phyloP scores from a whole-genome alignment of 2,888 invertebrate species.

The Hybos culiciformis region DNA sequence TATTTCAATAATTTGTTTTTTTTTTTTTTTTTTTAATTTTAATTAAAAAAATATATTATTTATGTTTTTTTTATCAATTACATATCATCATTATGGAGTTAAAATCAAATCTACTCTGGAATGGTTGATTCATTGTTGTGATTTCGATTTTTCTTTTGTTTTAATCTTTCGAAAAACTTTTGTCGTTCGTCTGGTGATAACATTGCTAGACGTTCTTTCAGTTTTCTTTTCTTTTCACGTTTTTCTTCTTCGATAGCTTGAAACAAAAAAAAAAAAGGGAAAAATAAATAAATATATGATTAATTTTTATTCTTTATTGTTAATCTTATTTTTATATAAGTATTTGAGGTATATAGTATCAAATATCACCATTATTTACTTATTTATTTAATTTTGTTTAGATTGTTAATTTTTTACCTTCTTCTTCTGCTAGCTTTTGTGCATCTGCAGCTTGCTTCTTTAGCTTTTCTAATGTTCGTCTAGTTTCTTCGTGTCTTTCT shows the following conservation, averaged over 20 bases:
- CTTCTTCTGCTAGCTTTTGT: too few species aligned
- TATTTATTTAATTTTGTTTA: neutral
- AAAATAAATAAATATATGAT: too few species aligned
- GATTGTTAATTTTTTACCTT: neutral
- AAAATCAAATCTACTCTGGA: constrained; percentile 16
- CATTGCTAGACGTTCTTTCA: constrained; percentile 23
- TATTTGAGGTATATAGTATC: too few species aligned
- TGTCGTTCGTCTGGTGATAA: constrained; percentile 27
- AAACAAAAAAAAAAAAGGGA: too few species aligned
- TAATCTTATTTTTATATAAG: too few species aligned
- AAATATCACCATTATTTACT: too few species aligned
- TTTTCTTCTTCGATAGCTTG: constrained; percentile 20
- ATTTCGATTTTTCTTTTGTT: constrained; percentile 23
- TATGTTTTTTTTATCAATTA: too few species aligned
- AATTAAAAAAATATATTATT: too few species aligned
- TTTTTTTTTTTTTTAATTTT: too few species aligned
- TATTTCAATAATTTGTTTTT: too few species aligned
- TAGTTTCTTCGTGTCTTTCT: constrained; percentile 9
- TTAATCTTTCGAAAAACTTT: constrained; percentile 26
- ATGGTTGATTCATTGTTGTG: constrained; percentile 15
- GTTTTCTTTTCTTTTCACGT: constrained; percentile 20
- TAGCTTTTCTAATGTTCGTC: constrained; percentile 10
- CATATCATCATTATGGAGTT: too few species aligned
- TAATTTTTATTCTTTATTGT: too few species aligned
- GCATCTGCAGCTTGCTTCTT: constrained; percentile 10